Conservation (phyloP, 2,797 vertebrate genomes). For the Anabacerthia variegaticeps region DNA sequence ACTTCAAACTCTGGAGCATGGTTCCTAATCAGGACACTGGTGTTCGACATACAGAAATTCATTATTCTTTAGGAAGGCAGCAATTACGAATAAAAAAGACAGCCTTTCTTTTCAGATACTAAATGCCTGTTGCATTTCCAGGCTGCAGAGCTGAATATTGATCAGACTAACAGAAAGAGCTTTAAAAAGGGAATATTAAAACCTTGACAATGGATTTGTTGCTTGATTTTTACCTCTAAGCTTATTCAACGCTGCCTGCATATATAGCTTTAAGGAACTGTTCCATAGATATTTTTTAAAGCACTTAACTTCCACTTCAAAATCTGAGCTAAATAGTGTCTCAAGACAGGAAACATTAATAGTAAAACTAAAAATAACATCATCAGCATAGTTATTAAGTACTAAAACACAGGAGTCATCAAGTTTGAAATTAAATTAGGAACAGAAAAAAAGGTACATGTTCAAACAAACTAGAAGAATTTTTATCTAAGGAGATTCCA, state of each 20-base stretch:
- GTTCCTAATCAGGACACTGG: not conserved
- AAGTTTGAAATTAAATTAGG: conserved; percentile 10
- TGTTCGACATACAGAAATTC: not conserved
- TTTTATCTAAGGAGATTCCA: conserved; percentile 16
- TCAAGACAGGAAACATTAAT: not conserved
- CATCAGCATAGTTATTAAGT: not conserved
- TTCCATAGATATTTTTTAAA: not conserved
- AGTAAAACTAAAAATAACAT: conserved; percentile 14
- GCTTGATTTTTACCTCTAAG: not conserved
- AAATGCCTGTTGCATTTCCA: not conserved
- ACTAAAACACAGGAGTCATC: not conserved
- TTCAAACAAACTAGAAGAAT: conserved; percentile 9
- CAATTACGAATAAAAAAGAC: not conserved
- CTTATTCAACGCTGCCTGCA: not conserved
- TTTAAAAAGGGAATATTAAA: not conserved
- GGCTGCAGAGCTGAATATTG: not conserved
- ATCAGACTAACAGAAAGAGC: not conserved
- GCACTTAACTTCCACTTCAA: not conserved
- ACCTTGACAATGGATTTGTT: not conserved
- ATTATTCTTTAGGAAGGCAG: not conserved
- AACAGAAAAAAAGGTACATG: not conserved
- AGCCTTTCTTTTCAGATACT: not conserved
- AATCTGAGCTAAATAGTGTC: not conserved
- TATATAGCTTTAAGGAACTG: not conserved
- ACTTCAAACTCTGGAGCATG: not conserved